Base-by-base conservation (phyloP, 1,140 invertebrate species). In the Luehdorfia chinensis region DNA sequence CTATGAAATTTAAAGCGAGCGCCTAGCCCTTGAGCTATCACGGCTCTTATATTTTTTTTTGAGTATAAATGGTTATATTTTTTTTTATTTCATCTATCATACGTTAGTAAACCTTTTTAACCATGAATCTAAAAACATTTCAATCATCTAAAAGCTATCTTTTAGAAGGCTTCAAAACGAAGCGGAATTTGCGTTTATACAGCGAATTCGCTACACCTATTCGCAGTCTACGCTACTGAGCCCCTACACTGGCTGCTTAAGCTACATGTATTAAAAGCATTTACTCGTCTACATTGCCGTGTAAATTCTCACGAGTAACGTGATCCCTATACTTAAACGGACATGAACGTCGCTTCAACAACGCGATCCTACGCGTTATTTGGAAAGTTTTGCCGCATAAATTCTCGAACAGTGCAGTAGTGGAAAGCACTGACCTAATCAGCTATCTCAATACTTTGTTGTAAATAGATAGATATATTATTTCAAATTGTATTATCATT, bases 111-210 rank as follows among this genome's bases (percentile, higher is more conserved):
- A 48, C 18, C n/a, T 48, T 54, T 49, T 54, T 43, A 34, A 43
- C 28, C 25, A 43, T 30, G 25, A 30, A 30, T 47, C 30, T 27
- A 13, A 43, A 48, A 54, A 59, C 47, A 50, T 55, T 62, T 62
- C 49, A 61, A 65, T 65, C 53, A 53, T 51, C 47, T 62, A 62
- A 66, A 59, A 59, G 62, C 50, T 59, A 66, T 59, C 52, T 60
- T 32, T 48, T 59, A 47, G 54, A 55, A 54, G 28, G 41, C 47
- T 50, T 54, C 48, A 48, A 53, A 56, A 58, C 50, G 50, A 28
- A 7, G 13, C 39, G 25, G 39, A 43, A 27, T 49, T 53, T 37
- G 34, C 45, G 45, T 53, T 47, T 54, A 30, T 48, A 41, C 23
- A 45, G 45, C 12, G 43, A 48, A 48, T 54, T 54, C 51, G 28